phyloP scores from a whole-genome alignment of 2,888 invertebrate species.

The Malacosoma neustria region DNA sequence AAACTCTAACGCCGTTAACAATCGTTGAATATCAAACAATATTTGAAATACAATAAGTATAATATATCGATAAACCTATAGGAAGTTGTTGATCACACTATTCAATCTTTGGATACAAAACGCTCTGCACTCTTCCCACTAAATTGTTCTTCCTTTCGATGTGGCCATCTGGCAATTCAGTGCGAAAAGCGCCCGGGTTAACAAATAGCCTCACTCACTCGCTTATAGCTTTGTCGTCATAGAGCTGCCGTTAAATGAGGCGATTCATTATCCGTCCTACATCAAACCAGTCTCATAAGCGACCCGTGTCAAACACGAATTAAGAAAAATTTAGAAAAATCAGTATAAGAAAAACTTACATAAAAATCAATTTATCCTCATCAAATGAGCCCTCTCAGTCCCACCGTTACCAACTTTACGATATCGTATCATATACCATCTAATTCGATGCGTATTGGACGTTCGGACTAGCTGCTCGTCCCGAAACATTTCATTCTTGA shows the following conservation, averaged over 20 bases:
- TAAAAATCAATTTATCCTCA: constrained; percentile 55
- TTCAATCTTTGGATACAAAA: constrained; percentile 71
- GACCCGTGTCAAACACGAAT: constrained; percentile 67
- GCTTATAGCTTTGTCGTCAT: not conserved
- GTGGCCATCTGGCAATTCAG: too few species aligned
- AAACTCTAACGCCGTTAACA: too few species aligned
- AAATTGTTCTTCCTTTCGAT: constrained; percentile 12
- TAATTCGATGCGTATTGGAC: constrained; percentile 46
- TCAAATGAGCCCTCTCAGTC: constrained; percentile 68
- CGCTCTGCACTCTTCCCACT: constrained; percentile 25
- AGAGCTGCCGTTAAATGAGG: not conserved
- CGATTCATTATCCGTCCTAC: constrained; percentile 13
- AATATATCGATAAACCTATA: constrained; percentile 50
- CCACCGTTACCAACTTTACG: constrained; percentile 45
- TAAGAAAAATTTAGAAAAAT: constrained; percentile 36
- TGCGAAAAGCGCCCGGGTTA: not conserved
- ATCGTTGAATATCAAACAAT: too few species aligned
- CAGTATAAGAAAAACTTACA: constrained; percentile 22
- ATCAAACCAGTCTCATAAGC: constrained; percentile 58
- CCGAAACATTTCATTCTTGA: too few species aligned
- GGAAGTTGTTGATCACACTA: constrained; percentile 67
- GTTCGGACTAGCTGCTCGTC: constrained; percentile 10
- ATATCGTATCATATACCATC: constrained; percentile 44
- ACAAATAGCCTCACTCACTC: not conserved
- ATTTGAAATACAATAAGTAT: constrained; percentile 62